These are phyloP conservation scores for Euwallacea fornicatus DNA, from an alignment of 1,140 invertebrate genomes.

Conservation along the genomic window DNA sequence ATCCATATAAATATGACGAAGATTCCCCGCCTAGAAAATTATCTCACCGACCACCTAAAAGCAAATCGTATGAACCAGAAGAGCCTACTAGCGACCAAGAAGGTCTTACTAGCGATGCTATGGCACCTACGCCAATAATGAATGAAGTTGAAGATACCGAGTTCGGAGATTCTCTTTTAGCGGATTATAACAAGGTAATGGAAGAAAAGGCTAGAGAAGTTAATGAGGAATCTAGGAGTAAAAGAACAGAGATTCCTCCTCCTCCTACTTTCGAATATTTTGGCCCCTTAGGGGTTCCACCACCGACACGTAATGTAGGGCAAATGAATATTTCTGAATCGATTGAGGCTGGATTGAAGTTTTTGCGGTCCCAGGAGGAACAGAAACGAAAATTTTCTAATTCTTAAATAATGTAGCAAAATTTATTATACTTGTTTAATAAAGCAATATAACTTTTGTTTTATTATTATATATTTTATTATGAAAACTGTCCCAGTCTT, in stretches of 20 bases:
- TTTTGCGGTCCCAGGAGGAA: slow-evolving; percentile 59
- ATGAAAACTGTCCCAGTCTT: too few species aligned
- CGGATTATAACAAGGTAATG: slow-evolving; percentile 33
- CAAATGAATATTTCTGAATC: slow-evolving; percentile 60
- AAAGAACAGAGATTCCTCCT: slow-evolving; percentile 62
- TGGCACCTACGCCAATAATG: slow-evolving; percentile 53
- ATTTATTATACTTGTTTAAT: too few species aligned
- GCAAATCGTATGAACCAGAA: background rate
- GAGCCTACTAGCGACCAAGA: slow-evolving; percentile 5
- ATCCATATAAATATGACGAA: slow-evolving; percentile 23
- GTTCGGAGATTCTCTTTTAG: slow-evolving; percentile 35
- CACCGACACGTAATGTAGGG: slow-evolving; percentile 43
- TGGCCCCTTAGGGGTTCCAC: slow-evolving; percentile 56
- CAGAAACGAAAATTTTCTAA: background rate
- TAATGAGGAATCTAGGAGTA: slow-evolving; percentile 29
- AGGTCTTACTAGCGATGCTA: background rate
- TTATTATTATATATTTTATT: too few species aligned
- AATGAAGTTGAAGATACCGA: slow-evolving; percentile 54
- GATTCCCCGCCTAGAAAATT: background rate
- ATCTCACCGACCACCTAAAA: background rate
- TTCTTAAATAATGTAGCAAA: too few species aligned
- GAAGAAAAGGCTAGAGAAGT: slow-evolving; percentile 35
- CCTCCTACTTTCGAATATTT: slow-evolving; percentile 66
- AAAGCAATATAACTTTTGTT: too few species aligned
- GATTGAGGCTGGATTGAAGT: slow-evolving; percentile 69